Percentiles rank a stretch among this genome's conserved stretches.
These are phyloP conservation scores for Notocelia uddmanniana DNA, from an alignment of 2,888 invertebrate species.

Conservation along the genomic window DNA sequence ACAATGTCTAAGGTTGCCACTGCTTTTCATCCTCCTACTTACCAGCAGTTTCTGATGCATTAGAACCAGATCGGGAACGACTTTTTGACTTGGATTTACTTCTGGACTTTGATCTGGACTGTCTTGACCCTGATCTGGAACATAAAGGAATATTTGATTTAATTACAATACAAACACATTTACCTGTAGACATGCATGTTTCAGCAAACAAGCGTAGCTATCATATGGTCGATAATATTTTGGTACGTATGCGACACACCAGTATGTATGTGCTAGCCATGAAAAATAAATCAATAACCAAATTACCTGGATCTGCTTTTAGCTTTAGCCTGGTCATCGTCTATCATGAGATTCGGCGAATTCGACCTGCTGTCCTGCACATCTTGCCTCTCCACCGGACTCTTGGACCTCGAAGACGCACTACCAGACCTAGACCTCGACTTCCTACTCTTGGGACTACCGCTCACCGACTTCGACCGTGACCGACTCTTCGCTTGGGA, in stretches of 20 bases:
- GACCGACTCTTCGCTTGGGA: conserved; percentile 65
- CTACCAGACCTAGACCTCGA: conserved; percentile 65
- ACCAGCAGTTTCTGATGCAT: conserved; percentile 68
- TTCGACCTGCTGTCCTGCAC: conserved; percentile 80
- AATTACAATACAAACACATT: neutral
- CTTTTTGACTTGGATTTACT: conserved; percentile 80
- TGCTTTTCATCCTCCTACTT: conserved; percentile 39
- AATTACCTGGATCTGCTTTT: conserved; percentile 75
- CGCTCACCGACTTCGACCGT: conserved; percentile 78
- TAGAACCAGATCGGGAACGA: conserved; percentile 74
- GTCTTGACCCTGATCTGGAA: conserved; percentile 72
- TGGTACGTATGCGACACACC: no score
- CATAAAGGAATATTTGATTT: conserved; percentile 16
- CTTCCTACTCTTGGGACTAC: conserved; percentile 67
- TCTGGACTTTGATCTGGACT: conserved; percentile 73
- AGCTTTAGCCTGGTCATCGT: conserved; percentile 77
- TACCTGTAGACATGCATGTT: neutral
- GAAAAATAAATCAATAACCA: neutral
- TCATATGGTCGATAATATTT: neutral
- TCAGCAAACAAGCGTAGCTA: neutral
- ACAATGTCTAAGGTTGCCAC: no score
- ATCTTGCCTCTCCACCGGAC: conserved; percentile 67
- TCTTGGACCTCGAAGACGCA: conserved; percentile 70
- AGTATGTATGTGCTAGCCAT: neutral
- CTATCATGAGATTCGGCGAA: conserved; percentile 83